Evolutionary conservation across 2,797 vertebrate genomes (phyloP), one percentile per base, ranked within the genome.

Genomic region (Rousettus madagascariensis): DNA sequence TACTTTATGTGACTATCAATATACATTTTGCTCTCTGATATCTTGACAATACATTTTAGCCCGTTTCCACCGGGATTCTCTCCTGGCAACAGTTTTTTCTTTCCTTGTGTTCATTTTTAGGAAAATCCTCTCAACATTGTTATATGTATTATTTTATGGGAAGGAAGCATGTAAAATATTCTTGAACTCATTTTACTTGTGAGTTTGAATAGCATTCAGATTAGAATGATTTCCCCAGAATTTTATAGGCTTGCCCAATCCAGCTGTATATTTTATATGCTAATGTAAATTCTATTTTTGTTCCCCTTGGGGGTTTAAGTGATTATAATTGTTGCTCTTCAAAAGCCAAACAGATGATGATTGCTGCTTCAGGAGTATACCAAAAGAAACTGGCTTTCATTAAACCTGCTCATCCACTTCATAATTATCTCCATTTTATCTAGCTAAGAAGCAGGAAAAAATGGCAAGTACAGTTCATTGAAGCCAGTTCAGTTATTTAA

Each of bases 281-380:
- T 98, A 98, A 98, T 99, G 98, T 98, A 98, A 98, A 98, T 98
- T 98, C 98, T 99, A 99, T 99, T 98, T 99, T 98, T 98, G 98
- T 98, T 98, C 98, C 98, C 98, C 97, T 98, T 98, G 98, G 98
- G 98, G 98, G 98, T 99, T 99, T 98, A 98, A 99, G 98, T 99
- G 99, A 99, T 99, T 99, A 98, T 99, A 99, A 99, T 99, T 99
- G 98, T 99, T 98, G 98, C 98, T 98, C 98, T 99, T 99, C 98
- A 99, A 98, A 99, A 99, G 98, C 98, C 98, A 99, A 99, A 98
- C 98, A 98, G 98, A 98, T 99, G 98, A 98, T 99, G 98, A 99
- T 99, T 99, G 98, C 98, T 96, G 98, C 98, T 99, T 99, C 98
- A 98, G 98, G 98, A 98, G 98, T 98, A 98, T 98, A 99, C 98